A percentile compares a stretch with the other conserved stretches of the same genome.
phyloP scores from a whole-genome alignment of 2,888 invertebrate species.

The Nemotelus nigrinus region DNA sequence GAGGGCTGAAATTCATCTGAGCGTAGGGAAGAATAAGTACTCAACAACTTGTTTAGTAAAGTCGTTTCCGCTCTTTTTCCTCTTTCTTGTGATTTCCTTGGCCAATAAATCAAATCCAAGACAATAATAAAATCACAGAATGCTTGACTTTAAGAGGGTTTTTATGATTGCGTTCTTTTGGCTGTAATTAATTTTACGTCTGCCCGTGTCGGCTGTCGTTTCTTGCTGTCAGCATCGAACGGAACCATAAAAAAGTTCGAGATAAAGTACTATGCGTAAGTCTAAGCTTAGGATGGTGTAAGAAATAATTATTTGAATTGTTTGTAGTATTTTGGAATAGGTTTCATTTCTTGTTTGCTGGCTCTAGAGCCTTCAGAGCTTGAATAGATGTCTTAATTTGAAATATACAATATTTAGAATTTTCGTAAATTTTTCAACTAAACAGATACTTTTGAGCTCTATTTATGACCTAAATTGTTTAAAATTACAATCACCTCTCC shows the following conservation, averaged over 20 bases:
- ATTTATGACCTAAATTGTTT: too few relatives aligned
- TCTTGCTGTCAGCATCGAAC: too few relatives aligned
- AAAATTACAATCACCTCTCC: too few relatives aligned
- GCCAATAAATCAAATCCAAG: slow-evolving; percentile 28
- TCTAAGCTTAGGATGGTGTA: not conserved
- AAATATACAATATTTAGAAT: too few relatives aligned
- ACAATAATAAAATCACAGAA: slow-evolving; percentile 4
- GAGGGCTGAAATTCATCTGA: too few relatives aligned
- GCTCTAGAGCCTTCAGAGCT: too few relatives aligned
- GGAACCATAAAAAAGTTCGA: not conserved
- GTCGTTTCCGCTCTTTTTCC: not conserved
- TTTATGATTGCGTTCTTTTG: slow-evolving; percentile 29
- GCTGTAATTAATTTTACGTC: slow-evolving; percentile 33
- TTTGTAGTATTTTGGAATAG: not conserved
- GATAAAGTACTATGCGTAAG: not conserved
- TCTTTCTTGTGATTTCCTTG: not conserved
- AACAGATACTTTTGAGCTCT: too few relatives aligned
- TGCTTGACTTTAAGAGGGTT: slow-evolving; percentile 18
- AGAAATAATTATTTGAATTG: slow-evolving; percentile 1
- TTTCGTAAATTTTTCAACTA: too few relatives aligned
- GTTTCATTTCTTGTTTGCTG: not conserved
- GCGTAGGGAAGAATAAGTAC: too few relatives aligned
- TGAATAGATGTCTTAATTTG: too few relatives aligned
- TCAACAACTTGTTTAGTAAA: not conserved
- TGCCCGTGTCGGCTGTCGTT: not conserved